phyloP scores from a whole-genome alignment of 1,140 invertebrate species.

The Cydia fagiglandana region DNA sequence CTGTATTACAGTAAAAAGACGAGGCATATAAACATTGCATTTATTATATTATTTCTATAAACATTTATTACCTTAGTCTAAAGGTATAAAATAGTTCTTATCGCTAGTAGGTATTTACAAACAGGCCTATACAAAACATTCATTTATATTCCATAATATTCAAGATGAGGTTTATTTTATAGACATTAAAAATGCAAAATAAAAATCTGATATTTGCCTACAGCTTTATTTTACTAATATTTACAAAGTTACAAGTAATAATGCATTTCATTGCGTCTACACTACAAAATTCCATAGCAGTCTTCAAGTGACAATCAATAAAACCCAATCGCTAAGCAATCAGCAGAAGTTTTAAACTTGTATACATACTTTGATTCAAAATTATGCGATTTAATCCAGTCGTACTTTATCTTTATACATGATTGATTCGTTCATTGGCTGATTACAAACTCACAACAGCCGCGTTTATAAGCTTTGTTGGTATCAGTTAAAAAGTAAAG shows the following conservation, averaged over 20 bases:
- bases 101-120: slow-evolving; percentile 48
- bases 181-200: slow-evolving; percentile 33
- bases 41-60: slow-evolving; percentile 51
- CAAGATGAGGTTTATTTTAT: slow-evolving; percentile 18
- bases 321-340: slow-evolving; percentile 21
- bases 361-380: background rate
- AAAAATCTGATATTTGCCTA: slow-evolving; percentile 48
- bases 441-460: background rate
- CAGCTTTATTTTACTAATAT: slow-evolving; percentile 34
- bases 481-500: background rate
- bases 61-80: slow-evolving; percentile 48
- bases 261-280: background rate
- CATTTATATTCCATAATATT: slow-evolving; percentile 45
- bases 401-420: background rate
- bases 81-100: slow-evolving; percentile 51
- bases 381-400: slow-evolving; percentile 1
- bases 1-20: background rate
- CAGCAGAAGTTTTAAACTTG: background rate
- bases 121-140: slow-evolving; percentile 44
- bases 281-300: slow-evolving; percentile 27
- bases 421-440: background rate
- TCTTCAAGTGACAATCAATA: slow-evolving; percentile 25
- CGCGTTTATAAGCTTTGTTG: no score
- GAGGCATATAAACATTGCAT: slow-evolving; percentile 41
- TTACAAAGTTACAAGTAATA: slow-evolving; percentile 6